A percentile compares a stretch with the other conserved stretches of the same genome.
These are phyloP conservation scores for Pituophis catenifer DNA, from an alignment of 2,113 vertebrate genomes.

Conservation along the genomic window DNA sequence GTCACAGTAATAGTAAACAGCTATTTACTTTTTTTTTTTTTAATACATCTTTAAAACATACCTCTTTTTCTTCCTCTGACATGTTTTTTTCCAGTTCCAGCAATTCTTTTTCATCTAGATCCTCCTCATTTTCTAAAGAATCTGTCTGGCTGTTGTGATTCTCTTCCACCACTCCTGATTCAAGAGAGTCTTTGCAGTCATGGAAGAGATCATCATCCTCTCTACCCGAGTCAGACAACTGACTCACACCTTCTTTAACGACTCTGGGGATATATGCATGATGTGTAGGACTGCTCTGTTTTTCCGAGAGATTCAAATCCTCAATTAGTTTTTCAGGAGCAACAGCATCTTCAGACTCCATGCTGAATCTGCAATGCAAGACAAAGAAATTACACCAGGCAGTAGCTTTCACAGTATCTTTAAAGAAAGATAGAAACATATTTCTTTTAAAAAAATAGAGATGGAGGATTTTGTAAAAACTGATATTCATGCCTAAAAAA, in stretches of 20 bases:
- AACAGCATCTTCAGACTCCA: slow-evolving; percentile 53
- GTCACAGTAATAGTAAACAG: neutral
- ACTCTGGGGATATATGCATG: slow-evolving; percentile 13
- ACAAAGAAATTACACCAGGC: neutral
- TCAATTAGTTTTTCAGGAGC: slow-evolving; percentile 57
- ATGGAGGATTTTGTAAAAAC: neutral
- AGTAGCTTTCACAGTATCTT: neutral
- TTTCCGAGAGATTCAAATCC: slow-evolving; percentile 65
- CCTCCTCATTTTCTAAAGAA: slow-evolving; percentile 58
- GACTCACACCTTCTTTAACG: neutral
- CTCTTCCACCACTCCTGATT: slow-evolving; percentile 44
- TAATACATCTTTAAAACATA: slow-evolving; percentile 40
- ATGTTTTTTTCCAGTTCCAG: slow-evolving; percentile 75
- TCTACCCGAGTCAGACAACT: slow-evolving; percentile 22
- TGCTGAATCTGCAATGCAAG: slow-evolving; percentile 53
- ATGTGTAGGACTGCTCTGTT: neutral
- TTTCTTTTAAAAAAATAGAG: neutral
- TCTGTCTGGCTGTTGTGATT: slow-evolving; percentile 34
- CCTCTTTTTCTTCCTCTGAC: slow-evolving; percentile 80
- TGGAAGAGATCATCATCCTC: slow-evolving; percentile 72
- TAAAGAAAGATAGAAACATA: neutral
- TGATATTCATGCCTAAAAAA: neutral
- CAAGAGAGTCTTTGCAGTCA: slow-evolving; percentile 71
- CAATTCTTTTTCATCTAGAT: slow-evolving; percentile 75
- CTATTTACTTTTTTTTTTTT: too few species aligned